Evolutionary conservation across 2,888 invertebrate genomes (phyloP).

Genomic region (Magallana nippona): DNA sequence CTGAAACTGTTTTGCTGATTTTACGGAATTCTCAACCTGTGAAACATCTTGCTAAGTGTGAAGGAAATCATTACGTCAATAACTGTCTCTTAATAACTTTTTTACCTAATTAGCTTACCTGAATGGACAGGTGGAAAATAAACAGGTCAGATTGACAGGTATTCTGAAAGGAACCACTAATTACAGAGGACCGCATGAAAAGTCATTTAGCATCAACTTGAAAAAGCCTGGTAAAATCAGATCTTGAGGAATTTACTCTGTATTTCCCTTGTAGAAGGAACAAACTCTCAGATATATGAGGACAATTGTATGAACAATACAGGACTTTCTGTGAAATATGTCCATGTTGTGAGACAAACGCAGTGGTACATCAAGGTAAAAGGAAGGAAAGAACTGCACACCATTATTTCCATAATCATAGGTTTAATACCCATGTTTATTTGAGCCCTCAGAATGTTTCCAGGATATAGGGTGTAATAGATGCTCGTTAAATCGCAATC

Average conservation of each 20-base stretch:
- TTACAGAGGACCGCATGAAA: too few species aligned
- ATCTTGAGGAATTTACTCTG: neutral
- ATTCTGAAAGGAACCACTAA: neutral
- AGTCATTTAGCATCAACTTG: too few species aligned
- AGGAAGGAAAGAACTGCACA: neutral
- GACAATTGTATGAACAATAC: neutral
- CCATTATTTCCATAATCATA: neutral
- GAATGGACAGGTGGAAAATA: neutral
- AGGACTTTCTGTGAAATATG: neutral
- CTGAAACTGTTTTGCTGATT: conserved; percentile 4
- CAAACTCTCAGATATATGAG: neutral
- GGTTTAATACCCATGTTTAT: neutral
- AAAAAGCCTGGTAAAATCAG: neutral
- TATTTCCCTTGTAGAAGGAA: neutral
- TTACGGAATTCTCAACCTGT: neutral
- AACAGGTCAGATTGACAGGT: neutral
- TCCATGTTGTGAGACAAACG: neutral
- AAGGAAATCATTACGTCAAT: too few species aligned
- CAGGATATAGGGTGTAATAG: too few species aligned
- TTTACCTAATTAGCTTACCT: neutral
- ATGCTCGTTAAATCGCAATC: neutral
- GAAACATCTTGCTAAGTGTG: neutral
- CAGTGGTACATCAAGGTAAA: neutral
- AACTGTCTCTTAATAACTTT: too few species aligned
- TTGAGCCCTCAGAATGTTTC: too few species aligned